Evolutionary conservation across 2,113 vertebrate genomes (phyloP), one percentile per base, ranked within the genome.

Genomic region (Peromyscus polionotus): DNA sequence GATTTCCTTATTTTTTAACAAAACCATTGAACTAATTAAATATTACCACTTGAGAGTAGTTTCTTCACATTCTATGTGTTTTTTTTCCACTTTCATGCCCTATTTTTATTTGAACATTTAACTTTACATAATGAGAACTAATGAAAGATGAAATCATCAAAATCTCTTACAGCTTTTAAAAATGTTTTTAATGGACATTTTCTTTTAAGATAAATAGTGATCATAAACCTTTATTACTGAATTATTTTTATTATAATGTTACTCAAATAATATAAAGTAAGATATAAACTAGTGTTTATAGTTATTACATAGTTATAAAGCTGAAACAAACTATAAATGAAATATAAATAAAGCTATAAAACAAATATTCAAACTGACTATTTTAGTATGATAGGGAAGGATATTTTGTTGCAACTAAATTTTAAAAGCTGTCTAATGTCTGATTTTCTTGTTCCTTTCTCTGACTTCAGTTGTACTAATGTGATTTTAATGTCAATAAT

Each of bases 211-310:
- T 59, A 96, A 95, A 65, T 65, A 14, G 57, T 90, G 70, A n/a
- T 75, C 31, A 54, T 73, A 93, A 89, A 19, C 17, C n/a, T 92
- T 95, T 12, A 83, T 92, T 80, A 79, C 61, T 81, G 67, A 93
- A 36, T 77, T 93, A 75, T 63, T 91, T 91, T 81, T 79, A 90
- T 83, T 95, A 92, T 95, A 88, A 72, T 51, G 80, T 83, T 92
- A 88, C 17, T 88, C 93, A 93, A 84, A 89, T 88, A 92, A 92
- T 42, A 6, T 45, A 84, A 97, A 95, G 79, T 48, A 12, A 94
- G 24, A 75, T 57, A 75, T 57, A 96, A 87, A 1, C 20, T 22
- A 39, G 65, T 51, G 20, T 39, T 85, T 59, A 67, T 59, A 86
- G 70, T 67, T 85, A 48, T n/a, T 88, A 65, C 13, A 65, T 16